Conservation (phyloP, 1,140 invertebrate genomes). For the Yoshiicerus persimilis region DNA sequence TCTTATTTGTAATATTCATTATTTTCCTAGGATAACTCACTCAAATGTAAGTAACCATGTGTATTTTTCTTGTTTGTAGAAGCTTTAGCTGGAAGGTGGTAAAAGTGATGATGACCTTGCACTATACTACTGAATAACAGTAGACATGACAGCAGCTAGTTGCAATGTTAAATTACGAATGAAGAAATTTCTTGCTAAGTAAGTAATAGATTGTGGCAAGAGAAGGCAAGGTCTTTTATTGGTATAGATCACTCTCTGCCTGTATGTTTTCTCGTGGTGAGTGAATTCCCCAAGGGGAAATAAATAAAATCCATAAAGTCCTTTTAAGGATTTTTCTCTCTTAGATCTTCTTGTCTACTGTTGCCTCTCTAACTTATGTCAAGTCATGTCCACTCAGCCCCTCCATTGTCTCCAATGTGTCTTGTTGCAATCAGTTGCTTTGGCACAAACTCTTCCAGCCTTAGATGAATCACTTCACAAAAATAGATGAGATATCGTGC, state of each 20-base stretch:
- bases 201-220: neutral
- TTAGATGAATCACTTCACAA: neutral
- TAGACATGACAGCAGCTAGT: neutral
- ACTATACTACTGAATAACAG: neutral
- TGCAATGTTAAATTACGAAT: neutral
- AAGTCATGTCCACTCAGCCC: neutral
- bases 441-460: neutral
- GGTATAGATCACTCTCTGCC: neutral
- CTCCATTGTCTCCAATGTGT: neutral
- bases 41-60: too few species aligned
- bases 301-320: constrained; percentile 4
- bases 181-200: neutral
- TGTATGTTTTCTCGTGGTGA: neutral
- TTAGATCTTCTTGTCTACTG: neutral
- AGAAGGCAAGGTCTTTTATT: neutral
- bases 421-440: neutral
- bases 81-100: neutral
- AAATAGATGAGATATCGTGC: neutral
- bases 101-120: neutral
- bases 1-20: neutral
- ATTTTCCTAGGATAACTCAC: neutral
- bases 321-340: neutral
- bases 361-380: neutral
- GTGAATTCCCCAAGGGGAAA: neutral
- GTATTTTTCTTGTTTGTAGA: neutral